Evolutionary conservation across 2,797 vertebrate species (phyloP).

Genomic region (Ateles fusciceps): DNA sequence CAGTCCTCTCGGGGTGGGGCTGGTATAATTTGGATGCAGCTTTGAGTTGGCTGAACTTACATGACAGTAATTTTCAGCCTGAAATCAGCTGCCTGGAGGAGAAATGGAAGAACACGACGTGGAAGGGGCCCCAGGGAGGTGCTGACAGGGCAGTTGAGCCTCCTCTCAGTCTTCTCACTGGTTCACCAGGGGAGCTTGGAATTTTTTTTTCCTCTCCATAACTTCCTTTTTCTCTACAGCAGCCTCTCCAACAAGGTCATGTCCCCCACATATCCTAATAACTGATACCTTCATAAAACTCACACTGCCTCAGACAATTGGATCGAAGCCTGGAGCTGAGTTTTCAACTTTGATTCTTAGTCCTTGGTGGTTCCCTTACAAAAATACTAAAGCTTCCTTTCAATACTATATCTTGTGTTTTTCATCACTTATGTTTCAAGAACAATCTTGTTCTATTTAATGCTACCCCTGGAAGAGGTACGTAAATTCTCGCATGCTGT

Average conservation of each 20-base stretch:
- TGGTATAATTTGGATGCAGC: conserved; percentile 74
- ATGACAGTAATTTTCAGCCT: conserved; percentile 74
- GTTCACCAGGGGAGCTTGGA: neutral
- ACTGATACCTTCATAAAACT: neutral
- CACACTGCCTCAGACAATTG: accelerated
- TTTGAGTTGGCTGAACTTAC: conserved; percentile 76
- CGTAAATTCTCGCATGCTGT: conserved; percentile 10
- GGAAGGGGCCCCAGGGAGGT: conserved; percentile 58
- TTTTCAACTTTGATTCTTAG: neutral
- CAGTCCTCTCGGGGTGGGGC: conserved; percentile 79
- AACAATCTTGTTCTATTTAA: neutral
- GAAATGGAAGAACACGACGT: conserved; percentile 64
- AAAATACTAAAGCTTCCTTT: neutral
- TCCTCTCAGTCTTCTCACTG: conserved; percentile 35
- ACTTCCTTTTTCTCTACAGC: conserved; percentile 47
- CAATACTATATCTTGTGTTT: neutral
- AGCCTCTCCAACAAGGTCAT: conserved; percentile 36
- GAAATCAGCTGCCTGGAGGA: conserved; percentile 68
- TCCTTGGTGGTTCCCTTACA: neutral
- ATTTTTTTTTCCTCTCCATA: neutral
- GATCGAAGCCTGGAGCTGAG: neutral
- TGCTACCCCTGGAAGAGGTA: neutral
- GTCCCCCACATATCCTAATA: neutral
- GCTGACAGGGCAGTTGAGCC: conserved; percentile 69
- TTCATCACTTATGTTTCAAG: neutral